Base-by-base conservation (phyloP, 1,140 invertebrate species). In the Heliconius hewitsoni region DNA sequence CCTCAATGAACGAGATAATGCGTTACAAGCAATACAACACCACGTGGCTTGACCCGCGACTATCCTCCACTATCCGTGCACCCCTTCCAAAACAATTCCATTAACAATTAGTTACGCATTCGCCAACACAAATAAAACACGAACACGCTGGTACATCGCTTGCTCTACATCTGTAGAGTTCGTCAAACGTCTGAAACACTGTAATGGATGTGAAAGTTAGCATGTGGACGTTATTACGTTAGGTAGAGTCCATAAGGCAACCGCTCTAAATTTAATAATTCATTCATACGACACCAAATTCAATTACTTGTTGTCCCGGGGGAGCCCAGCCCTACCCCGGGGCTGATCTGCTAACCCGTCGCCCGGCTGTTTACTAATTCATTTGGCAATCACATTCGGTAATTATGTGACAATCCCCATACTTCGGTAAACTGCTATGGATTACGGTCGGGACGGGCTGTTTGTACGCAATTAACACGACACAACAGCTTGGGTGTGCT, bases 241-340 rank as follows among this genome's bases (percentile, higher is more conserved):
- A 72, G 71, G 37, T 72, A 39, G 37, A 55, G 76, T 78, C 73
- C 27, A 74, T 72, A 79, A 81, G 75, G 77, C 77, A 71, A 79
- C 82, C 85, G 90, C 81, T 90, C 85, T 86, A 90, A 91, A 92
- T 93, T 92, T 93, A 92, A 93, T 93, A 92, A 92, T 92, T 93
- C 90, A 93, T 92, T 93, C 90, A 92, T 92, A 66, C 91, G 90
- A 87, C 86, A 85, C 87, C 86, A 91, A 92, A 92, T 93, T 93
- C 89, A 91, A 92, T 92, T 92, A 92, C 88, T 83, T 82, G 84
- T 52, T 57, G 85, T 87, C 90, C 90, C 87, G 37, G 74, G 84
- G 83, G 76, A 74, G 82, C 77, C 71, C 71, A 72, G 77, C 78
- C 81, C 81, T 55, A 70, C 42, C 55, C 42, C 76, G 46, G 74